phyloP scores from a whole-genome alignment of 2,797 vertebrate species.

The Characodon lateralis region DNA sequence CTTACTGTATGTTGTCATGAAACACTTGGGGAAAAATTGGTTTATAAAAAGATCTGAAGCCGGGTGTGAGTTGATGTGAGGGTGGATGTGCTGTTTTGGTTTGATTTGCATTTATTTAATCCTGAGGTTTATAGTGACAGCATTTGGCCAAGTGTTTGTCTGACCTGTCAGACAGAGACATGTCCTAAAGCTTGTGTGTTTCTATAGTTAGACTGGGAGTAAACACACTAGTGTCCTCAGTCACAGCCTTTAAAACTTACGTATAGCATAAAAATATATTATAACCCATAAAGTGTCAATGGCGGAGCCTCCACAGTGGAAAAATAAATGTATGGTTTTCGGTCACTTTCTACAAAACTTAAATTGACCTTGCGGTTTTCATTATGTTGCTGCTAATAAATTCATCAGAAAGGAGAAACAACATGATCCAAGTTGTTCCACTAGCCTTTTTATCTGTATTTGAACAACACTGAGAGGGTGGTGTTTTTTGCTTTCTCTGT shows the following conservation, averaged over 20 bases:
- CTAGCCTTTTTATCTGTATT: conserved; percentile 11
- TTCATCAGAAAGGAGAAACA: neutral
- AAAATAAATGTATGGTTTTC: conserved; percentile 19
- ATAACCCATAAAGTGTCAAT: conserved; percentile 11
- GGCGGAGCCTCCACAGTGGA: conserved; percentile 20
- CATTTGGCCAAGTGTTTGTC: conserved; percentile 33
- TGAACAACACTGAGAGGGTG: conserved; percentile 10
- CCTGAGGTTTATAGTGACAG: conserved; percentile 29
- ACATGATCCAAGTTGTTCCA: conserved; percentile 1
- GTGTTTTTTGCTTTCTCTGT: neutral
- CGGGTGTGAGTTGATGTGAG: conserved; percentile 26
- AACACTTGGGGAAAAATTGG: conserved; percentile 30
- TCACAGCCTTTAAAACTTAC: neutral
- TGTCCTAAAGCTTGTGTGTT: conserved; percentile 28
- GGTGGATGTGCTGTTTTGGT: conserved; percentile 24
- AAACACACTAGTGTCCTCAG: conserved; percentile 8
- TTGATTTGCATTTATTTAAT: conserved; percentile 46
- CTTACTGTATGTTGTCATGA: conserved; percentile 33
- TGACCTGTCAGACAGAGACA: conserved; percentile 23
- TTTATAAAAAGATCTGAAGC: conserved; percentile 25
- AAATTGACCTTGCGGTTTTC: neutral
- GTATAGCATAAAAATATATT: conserved; percentile 15
- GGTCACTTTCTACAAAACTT: conserved; percentile 18
- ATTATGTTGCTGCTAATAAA: neutral
- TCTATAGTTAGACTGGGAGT: conserved; percentile 12